Percentiles rank a stretch among this genome's conserved stretches.
These are phyloP conservation scores for Amblyteles armatorius DNA, from an alignment of 2,888 invertebrate genomes.

Conservation along the genomic window DNA sequence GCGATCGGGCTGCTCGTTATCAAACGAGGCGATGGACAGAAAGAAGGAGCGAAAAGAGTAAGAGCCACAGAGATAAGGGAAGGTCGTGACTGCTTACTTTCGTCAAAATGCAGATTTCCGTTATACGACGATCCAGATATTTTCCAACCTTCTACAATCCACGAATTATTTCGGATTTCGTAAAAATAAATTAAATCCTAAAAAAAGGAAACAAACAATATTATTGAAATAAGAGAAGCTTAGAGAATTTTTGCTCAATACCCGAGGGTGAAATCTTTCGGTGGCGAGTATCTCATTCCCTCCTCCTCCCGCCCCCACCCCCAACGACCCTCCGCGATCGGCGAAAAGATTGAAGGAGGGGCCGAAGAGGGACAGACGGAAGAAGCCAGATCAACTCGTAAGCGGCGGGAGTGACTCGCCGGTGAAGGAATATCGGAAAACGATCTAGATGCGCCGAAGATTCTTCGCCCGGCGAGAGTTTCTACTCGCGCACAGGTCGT, in stretches of 20 bases:
- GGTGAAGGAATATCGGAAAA: conserved; percentile 71
- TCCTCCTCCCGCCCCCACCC: not conserved
- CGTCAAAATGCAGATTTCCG: conserved; percentile 17
- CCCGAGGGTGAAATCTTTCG: not conserved
- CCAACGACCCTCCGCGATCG: not conserved
- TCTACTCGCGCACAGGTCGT: conserved; percentile 40
- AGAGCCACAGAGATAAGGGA: conserved; percentile 46
- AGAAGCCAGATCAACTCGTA: conserved; percentile 56
- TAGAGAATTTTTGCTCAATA: not conserved
- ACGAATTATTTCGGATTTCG: not conserved
- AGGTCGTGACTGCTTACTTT: conserved; percentile 48
- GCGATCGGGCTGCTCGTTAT: conserved; percentile 57
- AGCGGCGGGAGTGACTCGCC: conserved; percentile 64
- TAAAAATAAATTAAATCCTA: conserved; percentile 1
- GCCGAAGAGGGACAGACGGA: conserved; percentile 4
- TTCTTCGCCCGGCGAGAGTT: conserved; percentile 40
- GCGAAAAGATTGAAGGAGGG: conserved; percentile 23
- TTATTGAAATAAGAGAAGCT: not conserved
- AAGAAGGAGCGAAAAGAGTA: conserved; percentile 38
- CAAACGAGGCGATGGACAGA: conserved; percentile 46
- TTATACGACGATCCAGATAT: not conserved
- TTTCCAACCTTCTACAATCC: not conserved
- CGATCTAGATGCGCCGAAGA: conserved; percentile 66
- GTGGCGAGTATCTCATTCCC: not conserved
- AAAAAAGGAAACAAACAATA: not conserved